Base-by-base conservation (phyloP, 2,113 vertebrate species). In the Reinhardtius hippoglossoides region DNA sequence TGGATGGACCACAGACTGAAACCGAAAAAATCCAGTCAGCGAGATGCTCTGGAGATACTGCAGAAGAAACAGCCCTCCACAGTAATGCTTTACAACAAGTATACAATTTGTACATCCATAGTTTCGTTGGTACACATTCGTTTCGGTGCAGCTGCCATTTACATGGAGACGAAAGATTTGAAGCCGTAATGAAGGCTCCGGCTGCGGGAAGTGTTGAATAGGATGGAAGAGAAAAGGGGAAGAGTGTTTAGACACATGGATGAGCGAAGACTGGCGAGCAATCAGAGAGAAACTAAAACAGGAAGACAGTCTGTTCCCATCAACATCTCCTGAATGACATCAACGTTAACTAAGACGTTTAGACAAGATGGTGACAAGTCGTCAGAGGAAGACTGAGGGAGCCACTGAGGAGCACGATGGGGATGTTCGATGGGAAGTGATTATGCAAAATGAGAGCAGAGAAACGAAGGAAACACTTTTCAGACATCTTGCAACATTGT, bases 221-320 rank as follows among this genome's bases (percentile, higher is more conserved):
- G 24, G 79, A 81, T 10, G 76, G 52, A 48, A 58, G 71, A 61
- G 71, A 58, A 71, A 26, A 8, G 69, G 63, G 56, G 48, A 71
- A 40, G 35, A 80, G 80, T 92, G 86, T 93, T 90, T 91, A 85
- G 88, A 90, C 85, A 87, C 71, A 74, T 21, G 42, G 80, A 81
- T 85, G 89, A 92, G 73, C 75, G 60, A 93, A 83, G 85, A 86
- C 82, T 86, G 67, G 78, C 54, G 78, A 80, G 86, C 77, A 92
- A 91, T 89, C 91, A 91, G 88, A 89, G 85, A 67, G 69, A 70
- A 91, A 92, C 72, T 85, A 76, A 87, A 93, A 91, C 90, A 90
- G 91, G 85, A 90, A 89, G 87, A 88, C 76, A 55, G 82, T 86
- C 84, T 24, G 81, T 77, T 88, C 74, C 81, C 72, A 87, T 92